Conservation (phyloP, 2,113 vertebrate genomes). For the Poeciliopsis occidentalis region DNA sequence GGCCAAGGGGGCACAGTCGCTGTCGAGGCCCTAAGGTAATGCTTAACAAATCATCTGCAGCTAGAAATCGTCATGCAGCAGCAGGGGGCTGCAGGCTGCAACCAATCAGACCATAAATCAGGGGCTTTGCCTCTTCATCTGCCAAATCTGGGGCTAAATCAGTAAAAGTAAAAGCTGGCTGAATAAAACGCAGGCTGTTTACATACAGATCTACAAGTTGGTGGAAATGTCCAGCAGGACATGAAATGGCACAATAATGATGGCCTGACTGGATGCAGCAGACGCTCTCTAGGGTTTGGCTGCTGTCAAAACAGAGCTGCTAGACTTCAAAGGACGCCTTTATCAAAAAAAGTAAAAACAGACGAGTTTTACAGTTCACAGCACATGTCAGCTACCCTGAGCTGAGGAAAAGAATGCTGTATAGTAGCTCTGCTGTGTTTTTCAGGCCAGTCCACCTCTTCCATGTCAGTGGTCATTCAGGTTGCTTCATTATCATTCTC, state of each 20-base stretch:
- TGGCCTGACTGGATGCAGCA: conserved; percentile 10
- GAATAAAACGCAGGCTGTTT: background rate
- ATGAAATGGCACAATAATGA: conserved; percentile 7
- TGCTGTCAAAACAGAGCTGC: conserved; percentile 37
- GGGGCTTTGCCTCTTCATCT: background rate
- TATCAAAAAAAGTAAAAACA: conserved; percentile 3
- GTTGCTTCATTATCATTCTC: conserved; percentile 75
- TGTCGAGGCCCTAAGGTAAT: conserved; percentile 16
- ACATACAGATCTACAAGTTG: background rate
- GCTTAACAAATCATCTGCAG: conserved; percentile 56
- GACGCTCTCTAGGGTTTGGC: background rate
- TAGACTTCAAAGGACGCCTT: conserved; percentile 32
- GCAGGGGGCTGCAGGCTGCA: background rate
- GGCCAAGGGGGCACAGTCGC: conserved; percentile 31
- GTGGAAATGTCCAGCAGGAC: conserved; percentile 28
- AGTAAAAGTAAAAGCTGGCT: background rate
- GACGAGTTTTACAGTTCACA: conserved; percentile 46
- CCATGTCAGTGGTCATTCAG: conserved; percentile 68
- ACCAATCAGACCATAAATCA: background rate
- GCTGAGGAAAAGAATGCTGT: conserved; percentile 8
- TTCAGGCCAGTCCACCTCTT: conserved; percentile 30
- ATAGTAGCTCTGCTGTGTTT: conserved; percentile 1
- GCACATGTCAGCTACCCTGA: conserved; percentile 17
- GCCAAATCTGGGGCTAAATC: background rate
- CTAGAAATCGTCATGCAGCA: conserved; percentile 31